phyloP scores from a whole-genome alignment of 2,113 vertebrate species.

The Delphinapterus leucas region DNA sequence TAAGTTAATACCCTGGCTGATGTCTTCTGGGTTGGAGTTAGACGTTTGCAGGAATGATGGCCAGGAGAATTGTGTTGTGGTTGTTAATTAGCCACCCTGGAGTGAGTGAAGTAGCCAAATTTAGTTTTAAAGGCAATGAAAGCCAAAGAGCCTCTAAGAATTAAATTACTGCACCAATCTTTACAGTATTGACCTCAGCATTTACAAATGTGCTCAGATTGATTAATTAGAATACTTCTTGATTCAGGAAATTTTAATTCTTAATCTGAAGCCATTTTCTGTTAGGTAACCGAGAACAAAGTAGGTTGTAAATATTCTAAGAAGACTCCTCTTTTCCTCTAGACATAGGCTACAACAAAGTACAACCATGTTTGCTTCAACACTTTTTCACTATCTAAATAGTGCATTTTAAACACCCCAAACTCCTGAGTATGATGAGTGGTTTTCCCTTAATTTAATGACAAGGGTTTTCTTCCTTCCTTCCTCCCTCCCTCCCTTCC shows the following conservation, averaged over 20 bases:
- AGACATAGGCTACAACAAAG: background rate
- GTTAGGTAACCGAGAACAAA: background rate
- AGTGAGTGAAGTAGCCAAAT: background rate
- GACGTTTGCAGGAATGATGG: background rate
- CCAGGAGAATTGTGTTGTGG: background rate
- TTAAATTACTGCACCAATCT: background rate
- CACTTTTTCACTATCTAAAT: background rate
- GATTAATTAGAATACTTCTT: slow-evolving; percentile 6
- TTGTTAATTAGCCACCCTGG: background rate
- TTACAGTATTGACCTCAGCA: background rate
- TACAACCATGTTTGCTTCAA: background rate
- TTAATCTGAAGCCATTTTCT: slow-evolving; percentile 31
- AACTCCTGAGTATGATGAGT: background rate
- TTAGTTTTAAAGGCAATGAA: background rate
- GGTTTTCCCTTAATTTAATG: slow-evolving; percentile 16
- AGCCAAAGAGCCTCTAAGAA: background rate
- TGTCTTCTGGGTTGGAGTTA: background rate
- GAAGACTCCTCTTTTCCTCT: background rate
- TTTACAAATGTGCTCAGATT: background rate
- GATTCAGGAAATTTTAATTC: slow-evolving; percentile 12
- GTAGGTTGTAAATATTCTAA: background rate
- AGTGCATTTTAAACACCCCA: background rate
- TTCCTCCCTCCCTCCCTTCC: too few relatives aligned
- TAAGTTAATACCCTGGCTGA: background rate
- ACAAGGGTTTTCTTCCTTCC: background rate